Percentiles rank a stretch among this genome's conserved stretches.
These are phyloP conservation scores for Lytechinus variegatus DNA, from an alignment of 35 echinoderm and acorn worm genomes.

Conservation along the genomic window DNA sequence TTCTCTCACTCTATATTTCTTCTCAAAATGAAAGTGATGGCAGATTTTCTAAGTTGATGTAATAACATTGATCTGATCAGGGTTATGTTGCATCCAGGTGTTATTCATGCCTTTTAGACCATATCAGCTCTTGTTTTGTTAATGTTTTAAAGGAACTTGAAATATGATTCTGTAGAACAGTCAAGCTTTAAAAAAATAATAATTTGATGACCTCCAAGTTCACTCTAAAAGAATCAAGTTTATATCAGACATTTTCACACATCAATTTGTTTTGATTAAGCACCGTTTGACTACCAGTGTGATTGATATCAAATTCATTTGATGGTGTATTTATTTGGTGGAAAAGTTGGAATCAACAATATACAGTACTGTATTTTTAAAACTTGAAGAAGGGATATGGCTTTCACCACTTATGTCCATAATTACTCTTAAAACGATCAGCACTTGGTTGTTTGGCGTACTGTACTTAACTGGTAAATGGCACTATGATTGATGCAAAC, in stretches of 20 bases:
- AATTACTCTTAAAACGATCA: neutral
- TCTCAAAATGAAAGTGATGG: no score
- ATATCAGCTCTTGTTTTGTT: neutral
- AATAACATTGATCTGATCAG: neutral
- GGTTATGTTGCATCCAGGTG: neutral
- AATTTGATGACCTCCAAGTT: neutral
- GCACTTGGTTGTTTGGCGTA: neutral
- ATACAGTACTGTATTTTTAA: no score
- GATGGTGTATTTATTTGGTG: no score
- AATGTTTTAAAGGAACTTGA: neutral
- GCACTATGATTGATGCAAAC: conserved; percentile 1
- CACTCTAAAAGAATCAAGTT: no score
- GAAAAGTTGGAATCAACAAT: neutral
- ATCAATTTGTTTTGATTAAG: no score
- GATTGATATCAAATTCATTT: no score
- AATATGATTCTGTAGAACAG: neutral
- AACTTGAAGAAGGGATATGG: neutral
- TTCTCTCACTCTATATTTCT: neutral
- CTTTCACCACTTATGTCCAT: neutral
- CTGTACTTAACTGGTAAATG: neutral
- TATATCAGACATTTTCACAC: no score
- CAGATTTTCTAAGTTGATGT: neutral
- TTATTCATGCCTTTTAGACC: neutral
- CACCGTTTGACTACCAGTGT: no score
- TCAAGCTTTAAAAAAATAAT: neutral